Conservation (phyloP, 2,113 vertebrate genomes). For the Mus spicilegus region DNA sequence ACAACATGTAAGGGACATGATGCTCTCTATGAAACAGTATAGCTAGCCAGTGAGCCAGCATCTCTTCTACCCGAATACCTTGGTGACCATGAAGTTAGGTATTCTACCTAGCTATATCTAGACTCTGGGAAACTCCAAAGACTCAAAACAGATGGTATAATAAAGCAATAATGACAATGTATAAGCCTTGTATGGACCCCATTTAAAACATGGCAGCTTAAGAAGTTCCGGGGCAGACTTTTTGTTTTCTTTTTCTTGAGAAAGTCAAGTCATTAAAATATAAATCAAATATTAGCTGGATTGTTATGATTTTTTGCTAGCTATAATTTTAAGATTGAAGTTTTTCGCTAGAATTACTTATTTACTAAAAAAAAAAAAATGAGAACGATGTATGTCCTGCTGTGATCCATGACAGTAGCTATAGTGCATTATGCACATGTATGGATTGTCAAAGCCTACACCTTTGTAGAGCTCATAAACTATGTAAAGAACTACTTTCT, state of each 20-base stretch:
- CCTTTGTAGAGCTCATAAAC: not conserved
- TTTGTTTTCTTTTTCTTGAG: not conserved
- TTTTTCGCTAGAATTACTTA: not conserved
- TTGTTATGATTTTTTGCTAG: not conserved
- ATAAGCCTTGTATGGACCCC: not conserved
- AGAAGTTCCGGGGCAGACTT: not conserved
- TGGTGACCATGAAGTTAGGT: not conserved
- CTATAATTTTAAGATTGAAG: not conserved
- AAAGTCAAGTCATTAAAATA: not conserved
- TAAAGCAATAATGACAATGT: not conserved
- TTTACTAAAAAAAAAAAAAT: not conserved
- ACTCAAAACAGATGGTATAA: not conserved
- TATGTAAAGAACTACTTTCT: not conserved
- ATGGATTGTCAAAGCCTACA: no score
- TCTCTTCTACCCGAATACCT: not conserved
- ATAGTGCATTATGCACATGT: not conserved
- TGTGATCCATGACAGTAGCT: not conserved
- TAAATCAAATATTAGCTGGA: not conserved
- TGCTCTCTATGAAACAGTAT: not conserved
- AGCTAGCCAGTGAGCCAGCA: not conserved
- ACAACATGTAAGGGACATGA: rapidly evolving
- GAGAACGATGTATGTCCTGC: no score
- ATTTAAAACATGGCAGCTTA: not conserved
- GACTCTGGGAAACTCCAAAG: not conserved
- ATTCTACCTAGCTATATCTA: not conserved